phyloP scores from a whole-genome alignment of 2,797 vertebrate species.

The Molossus alvarezi region DNA sequence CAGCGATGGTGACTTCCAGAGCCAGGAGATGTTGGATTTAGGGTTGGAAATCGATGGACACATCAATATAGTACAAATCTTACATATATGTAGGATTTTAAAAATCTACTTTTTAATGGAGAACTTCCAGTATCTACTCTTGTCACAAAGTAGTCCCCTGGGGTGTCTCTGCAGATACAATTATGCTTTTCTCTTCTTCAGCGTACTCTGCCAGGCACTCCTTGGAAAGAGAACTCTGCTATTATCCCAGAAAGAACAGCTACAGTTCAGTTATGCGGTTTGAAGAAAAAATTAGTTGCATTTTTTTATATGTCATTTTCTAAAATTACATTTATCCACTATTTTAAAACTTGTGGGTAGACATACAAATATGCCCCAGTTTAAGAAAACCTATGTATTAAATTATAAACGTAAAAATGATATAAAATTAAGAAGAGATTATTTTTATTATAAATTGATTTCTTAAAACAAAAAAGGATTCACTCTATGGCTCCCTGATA shows the following conservation, averaged over 20 bases:
- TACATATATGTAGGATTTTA: background rate
- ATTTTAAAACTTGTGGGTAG: constrained; percentile 53
- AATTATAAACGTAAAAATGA: constrained; percentile 64
- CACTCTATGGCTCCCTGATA: background rate
- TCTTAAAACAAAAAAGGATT: constrained; percentile 33
- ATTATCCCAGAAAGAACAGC: constrained; percentile 46
- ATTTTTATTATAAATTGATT: constrained; percentile 62
- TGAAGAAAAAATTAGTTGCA: constrained; percentile 3
- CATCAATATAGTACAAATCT: background rate
- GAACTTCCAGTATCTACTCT: background rate
- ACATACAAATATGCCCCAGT: constrained; percentile 4
- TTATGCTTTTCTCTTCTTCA: background rate
- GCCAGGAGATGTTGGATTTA: background rate
- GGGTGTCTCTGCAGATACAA: background rate
- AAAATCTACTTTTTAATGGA: background rate
- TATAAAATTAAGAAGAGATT: background rate
- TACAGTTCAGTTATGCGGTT: constrained; percentile 13
- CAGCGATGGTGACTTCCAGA: background rate
- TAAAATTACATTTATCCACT: constrained; percentile 71
- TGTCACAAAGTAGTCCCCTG: background rate
- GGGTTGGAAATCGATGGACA: background rate
- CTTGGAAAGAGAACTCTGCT: constrained; percentile 20
- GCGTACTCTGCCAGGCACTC: background rate
- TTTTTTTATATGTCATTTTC: constrained; percentile 62
- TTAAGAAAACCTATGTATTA: constrained; percentile 62